These are phyloP conservation scores for Eubucco bourcierii DNA, from an alignment of 2,113 vertebrate species.

Conservation along the genomic window DNA sequence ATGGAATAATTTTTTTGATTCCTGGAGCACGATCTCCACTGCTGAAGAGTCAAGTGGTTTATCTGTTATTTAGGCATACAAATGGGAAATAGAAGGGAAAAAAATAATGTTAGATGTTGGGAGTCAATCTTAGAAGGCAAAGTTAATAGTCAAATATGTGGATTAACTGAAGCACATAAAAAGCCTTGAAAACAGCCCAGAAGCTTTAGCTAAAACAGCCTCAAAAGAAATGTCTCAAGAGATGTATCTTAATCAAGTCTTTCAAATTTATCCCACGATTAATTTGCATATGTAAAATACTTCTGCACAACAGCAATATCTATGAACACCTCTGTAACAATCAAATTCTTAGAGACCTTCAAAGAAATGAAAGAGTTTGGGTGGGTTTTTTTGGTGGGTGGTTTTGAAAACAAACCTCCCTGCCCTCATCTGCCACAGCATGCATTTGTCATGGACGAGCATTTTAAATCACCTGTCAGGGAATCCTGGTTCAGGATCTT, in stretches of 20 bases:
- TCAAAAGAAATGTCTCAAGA: neutral
- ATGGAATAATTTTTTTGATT: slow-evolving; percentile 79
- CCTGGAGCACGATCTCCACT: slow-evolving; percentile 58
- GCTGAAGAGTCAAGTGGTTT: slow-evolving; percentile 52
- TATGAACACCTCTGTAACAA: neutral
- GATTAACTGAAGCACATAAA: neutral
- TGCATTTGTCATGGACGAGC: neutral
- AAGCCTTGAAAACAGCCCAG: neutral
- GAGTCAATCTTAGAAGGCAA: neutral
- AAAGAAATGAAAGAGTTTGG: neutral
- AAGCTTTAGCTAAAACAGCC: neutral
- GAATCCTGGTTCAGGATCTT: neutral
- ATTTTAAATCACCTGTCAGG: neutral
- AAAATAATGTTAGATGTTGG: neutral
- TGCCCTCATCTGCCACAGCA: neutral
- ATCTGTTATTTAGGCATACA: slow-evolving; percentile 64
- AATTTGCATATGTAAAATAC: neutral
- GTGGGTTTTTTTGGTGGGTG: accelerated
- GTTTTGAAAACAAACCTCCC: neutral
- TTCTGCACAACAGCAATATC: neutral
- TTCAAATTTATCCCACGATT: neutral
- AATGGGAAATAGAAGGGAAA: neutral
- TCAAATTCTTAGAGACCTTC: neutral
- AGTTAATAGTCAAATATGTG: neutral
- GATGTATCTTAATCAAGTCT: neutral